Evolutionary conservation across 1,140 invertebrate genomes (phyloP), one percentile per base, ranked within the genome.

Genomic region (Battus philenor): DNA sequence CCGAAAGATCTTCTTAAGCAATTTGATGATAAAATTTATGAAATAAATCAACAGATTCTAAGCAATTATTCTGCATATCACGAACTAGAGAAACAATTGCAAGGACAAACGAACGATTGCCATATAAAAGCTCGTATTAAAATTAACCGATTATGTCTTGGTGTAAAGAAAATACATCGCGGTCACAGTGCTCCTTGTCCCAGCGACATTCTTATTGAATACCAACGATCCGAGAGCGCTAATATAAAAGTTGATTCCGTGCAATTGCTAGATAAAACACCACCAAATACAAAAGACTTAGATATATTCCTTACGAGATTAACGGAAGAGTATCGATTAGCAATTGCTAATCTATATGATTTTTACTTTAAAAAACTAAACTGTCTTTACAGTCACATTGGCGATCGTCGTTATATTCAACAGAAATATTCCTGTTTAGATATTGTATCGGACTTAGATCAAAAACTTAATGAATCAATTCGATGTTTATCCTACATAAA

Each of bases 11-110:
- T 80, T 18, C 26, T 80, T 8, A 62, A 77, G 39, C 64, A 79
- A 20, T 79, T 83, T 46, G 79, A 83, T 55, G 59, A 75, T 46
- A 54, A 52, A 4, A 69, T 69, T 1, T 79, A 69, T 53, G 69
- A 72, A 33, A 69, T 78, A 13, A 83, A 83, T 55, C 72, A 79
- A 47, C 79, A 83, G 43, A 34, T 80, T 30, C 27, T 79, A 6
- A 79, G 70, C 47, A 83, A 83, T 47, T 57, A 26, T 11, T 62
- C 70, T 50, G 67, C 69, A 3, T 77, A 72, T 46, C 32, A 50
- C n/a, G 62, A 77, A 38, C 46, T 80, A 18, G 68, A 68, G 38
- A 63, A 50, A 7, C 60, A 68, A 29, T 53, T 83, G 32, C 59
- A 56, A 9, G 44, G 50, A 13, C 69, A 77, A 38, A 54, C 68